These are phyloP conservation scores for Pollenia angustigena DNA, from an alignment of 2,888 invertebrate species.

Conservation along the genomic window DNA sequence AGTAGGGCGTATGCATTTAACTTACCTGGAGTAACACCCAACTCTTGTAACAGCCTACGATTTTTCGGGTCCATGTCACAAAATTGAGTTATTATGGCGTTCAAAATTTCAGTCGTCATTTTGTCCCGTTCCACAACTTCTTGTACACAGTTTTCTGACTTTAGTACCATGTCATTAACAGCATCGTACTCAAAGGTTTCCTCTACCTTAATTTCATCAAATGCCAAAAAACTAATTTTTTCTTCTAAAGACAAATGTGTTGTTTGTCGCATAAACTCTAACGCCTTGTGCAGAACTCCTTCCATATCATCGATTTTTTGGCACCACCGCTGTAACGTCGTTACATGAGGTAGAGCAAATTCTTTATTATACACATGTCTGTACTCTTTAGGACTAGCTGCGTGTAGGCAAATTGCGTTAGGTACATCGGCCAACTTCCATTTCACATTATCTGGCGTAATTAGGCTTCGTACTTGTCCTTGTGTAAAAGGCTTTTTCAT, in stretches of 20 bases:
- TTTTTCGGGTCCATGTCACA: constrained; percentile 51
- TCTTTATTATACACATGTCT: no score
- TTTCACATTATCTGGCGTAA: no score
- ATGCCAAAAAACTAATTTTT: constrained; percentile 50
- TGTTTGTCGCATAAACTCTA: no score
- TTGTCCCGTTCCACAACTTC: constrained; percentile 47
- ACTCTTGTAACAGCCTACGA: constrained; percentile 50
- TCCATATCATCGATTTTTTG: no score
- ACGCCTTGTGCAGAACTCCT: no score
- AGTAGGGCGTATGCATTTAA: not conserved
- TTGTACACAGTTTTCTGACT: constrained; percentile 54
- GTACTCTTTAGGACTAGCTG: no score
- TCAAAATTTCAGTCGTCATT: constrained; percentile 31
- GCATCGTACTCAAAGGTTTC: constrained; percentile 57
- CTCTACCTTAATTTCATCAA: constrained; percentile 55
- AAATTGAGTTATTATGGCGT: constrained; percentile 24
- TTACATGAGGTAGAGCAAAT: no score
- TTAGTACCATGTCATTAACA: constrained; percentile 12
- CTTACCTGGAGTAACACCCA: constrained; percentile 44
- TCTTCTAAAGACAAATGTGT: not conserved
- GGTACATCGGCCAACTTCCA: no score
- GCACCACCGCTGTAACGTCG: no score
- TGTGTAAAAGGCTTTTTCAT: no score
- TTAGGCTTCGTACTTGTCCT: no score
- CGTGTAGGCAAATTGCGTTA: no score